A percentile compares a stretch with the other conserved stretches of the same genome.
These are phyloP conservation scores for Erythrolamprus reginae DNA, from an alignment of 2,113 vertebrate species.

Conservation along the genomic window DNA sequence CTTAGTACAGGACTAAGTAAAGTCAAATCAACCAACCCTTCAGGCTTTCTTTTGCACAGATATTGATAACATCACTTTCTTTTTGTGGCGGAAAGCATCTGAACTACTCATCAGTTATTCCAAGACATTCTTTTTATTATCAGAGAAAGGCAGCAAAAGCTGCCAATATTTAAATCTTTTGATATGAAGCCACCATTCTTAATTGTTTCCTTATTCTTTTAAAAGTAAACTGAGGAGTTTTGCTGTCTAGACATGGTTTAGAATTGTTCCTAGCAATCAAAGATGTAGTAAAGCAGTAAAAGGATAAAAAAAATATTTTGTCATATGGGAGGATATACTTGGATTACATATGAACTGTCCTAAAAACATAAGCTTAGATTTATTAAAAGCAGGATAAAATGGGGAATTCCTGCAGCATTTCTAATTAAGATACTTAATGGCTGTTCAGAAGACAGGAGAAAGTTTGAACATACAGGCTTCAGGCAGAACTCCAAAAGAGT, in stretches of 20 bases:
- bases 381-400: conserved; percentile 4
- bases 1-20: background rate
- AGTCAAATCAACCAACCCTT: background rate
- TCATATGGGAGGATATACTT: conserved; percentile 31
- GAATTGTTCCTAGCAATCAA: conserved; percentile 32
- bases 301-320: conserved; percentile 28
- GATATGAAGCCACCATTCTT: conserved; percentile 27
- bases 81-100: background rate
- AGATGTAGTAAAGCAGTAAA: conserved; percentile 14
- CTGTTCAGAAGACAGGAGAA: background rate
- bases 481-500: background rate
- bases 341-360: conserved; percentile 32
- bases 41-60: background rate
- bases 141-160: conserved; percentile 15
- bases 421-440: conserved; percentile 11
- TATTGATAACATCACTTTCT: background rate
- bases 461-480: background rate
- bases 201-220: conserved; percentile 27
- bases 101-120: background rate
- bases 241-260: conserved; percentile 59
- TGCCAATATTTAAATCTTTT: conserved; percentile 4
- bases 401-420: conserved; percentile 17
- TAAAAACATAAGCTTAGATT: conserved; percentile 3
- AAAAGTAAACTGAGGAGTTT: conserved; percentile 43
- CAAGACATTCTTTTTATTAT: background rate